Evolutionary conservation across 30 jellyfish, hydroid and myxozoan genomes (phyloP), one percentile per base, ranked within the genome.

Genomic region (Turritopsis rubra): DNA sequence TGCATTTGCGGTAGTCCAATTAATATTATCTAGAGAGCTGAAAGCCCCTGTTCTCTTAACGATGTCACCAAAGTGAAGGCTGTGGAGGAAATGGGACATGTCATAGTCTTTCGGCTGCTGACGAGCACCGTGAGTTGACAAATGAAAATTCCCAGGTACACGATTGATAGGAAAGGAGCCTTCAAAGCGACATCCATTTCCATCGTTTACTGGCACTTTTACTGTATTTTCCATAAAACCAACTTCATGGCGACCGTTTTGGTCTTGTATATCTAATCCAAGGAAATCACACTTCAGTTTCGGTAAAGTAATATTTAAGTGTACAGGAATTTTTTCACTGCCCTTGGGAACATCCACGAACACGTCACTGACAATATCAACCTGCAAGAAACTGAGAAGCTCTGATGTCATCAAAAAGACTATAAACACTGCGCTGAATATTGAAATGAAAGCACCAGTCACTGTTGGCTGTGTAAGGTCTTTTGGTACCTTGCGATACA

Each of bases 71-170:
- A 91, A 91, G 73, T 86, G 95, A 60, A 91, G 81, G 21, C 90
- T 86, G 82, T 91, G 87, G 7, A 91, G 82, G 18, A 83, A 80
- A 72, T 91, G 97, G 1, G 91, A 25, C 95, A 91, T 82, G 83
- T 91, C 97, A 52, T 86, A 90, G 86, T 86, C 29, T 23, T 85
- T 65, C 18, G 97, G 97, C 96, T 90, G 75, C 16, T 80, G 76
- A 1, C 86, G 96, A 22, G 97, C 97, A 26, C 97, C 85, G 75
- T 91, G 97, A 17, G 97, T 91, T 52, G 97, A 91, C 29, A 91
- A 86, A 71, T 91, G 97, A 82, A 91, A 91, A 83, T 91, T 91
- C 52, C 97, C 97, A 31, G 97, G 97, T n/a, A 91, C 95, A 85
- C 97, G 76, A 73, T 90, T 90, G 65, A 90, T 83, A 52, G 85